Conservation (phyloP, 2,113 vertebrate genomes). For the Hucho hucho region DNA sequence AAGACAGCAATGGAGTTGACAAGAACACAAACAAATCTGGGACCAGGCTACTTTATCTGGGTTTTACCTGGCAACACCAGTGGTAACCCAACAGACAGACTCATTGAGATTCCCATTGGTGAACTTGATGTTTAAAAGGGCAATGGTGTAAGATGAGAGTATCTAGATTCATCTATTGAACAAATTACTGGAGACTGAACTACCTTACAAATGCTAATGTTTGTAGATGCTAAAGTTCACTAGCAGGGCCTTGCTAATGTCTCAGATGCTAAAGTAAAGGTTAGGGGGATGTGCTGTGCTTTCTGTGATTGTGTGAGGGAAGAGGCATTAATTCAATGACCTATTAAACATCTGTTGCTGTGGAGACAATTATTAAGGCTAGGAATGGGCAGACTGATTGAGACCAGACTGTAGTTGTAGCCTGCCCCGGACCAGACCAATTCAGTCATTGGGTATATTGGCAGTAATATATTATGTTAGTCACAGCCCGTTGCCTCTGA, state of each 20-base stretch:
- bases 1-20: too few relatives aligned
- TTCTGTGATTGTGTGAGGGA: conserved; percentile 46
- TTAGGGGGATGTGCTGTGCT: conserved; percentile 37
- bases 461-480: not conserved
- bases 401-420: not conserved
- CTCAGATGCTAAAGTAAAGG: conserved; percentile 49
- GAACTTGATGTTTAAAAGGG: not conserved
- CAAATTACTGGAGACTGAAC: conserved; percentile 4
- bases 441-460: not conserved
- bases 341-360: conserved; percentile 30
- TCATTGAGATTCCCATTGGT: not conserved
- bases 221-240: not conserved
- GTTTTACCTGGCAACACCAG: conserved; percentile 77
- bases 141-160: conserved; percentile 18
- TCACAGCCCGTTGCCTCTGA: not conserved
- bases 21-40: too few relatives aligned
- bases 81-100: not conserved
- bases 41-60: too few relatives aligned
- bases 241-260: too few relatives aligned
- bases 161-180: conserved; percentile 42
- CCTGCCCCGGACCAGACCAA: not conserved
- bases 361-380: not conserved
- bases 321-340: conserved; percentile 57
- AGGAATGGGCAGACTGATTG: not conserved
- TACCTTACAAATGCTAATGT: conserved; percentile 35